Percentiles rank a stretch among this genome's conserved stretches.
Evolutionary conservation across 2,797 vertebrate genomes (phyloP).

Genomic region (Danio choprae): DNA sequence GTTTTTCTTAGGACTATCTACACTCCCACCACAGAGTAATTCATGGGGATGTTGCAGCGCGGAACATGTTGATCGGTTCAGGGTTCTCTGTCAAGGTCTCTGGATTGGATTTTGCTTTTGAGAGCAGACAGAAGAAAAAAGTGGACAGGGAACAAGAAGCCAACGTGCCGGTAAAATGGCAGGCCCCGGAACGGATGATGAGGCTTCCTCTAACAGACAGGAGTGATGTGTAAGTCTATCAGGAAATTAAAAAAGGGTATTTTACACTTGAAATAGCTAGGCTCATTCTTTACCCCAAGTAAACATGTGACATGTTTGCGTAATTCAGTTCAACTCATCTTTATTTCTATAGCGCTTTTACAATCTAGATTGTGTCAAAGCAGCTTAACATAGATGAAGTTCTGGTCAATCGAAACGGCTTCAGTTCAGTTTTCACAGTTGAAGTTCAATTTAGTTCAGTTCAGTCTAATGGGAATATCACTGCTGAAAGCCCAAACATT

Average conservation of each 20-base stretch:
- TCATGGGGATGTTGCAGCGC: constrained; percentile 75
- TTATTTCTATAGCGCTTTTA: too few relatives aligned
- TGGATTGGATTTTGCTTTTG: constrained; percentile 73
- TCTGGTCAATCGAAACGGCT: too few relatives aligned
- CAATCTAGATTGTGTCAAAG: too few relatives aligned
- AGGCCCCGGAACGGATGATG: constrained; percentile 76
- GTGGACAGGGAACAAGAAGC: constrained; percentile 58
- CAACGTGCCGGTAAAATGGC: constrained; percentile 78
- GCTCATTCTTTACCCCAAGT: too few relatives aligned
- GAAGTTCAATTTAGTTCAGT: too few relatives aligned
- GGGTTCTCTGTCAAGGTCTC: constrained; percentile 71
- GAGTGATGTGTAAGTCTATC: constrained; percentile 74
- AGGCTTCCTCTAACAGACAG: constrained; percentile 70
- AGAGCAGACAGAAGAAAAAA: constrained; percentile 60
- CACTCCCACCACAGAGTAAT: constrained; percentile 73
- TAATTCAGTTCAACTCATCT: too few relatives aligned
- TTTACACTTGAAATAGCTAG: too few relatives aligned
- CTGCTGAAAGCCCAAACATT: too few relatives aligned
- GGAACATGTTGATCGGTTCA: constrained; percentile 75
- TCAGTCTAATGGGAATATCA: too few relatives aligned
- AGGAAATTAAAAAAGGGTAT: not conserved
- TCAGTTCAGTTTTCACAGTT: too few relatives aligned
- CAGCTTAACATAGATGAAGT: too few relatives aligned
- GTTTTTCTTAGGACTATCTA: constrained; percentile 75
- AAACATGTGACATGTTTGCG: too few relatives aligned